Conservation (phyloP, 2,888 invertebrate genomes). For the Eristalis intricaria region DNA sequence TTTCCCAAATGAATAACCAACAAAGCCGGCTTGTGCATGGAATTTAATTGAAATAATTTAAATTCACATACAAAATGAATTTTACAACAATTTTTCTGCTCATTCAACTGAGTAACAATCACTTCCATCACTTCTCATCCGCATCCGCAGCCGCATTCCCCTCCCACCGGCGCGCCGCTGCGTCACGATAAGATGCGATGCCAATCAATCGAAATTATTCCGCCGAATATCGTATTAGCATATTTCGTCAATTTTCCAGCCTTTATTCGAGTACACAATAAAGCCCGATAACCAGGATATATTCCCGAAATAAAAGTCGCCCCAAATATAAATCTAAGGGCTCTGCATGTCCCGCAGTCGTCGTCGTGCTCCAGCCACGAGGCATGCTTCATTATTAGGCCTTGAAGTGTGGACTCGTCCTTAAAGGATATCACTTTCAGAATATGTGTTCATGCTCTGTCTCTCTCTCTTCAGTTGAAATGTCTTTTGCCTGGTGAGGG, state of each 20-base stretch:
- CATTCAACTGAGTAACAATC: conserved; percentile 60
- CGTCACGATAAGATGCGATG: conserved; percentile 39
- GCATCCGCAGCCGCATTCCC: neutral
- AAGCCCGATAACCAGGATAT: conserved; percentile 51
- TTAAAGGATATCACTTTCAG: conserved; percentile 50
- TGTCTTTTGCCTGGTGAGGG: neutral
- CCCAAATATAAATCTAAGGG: conserved; percentile 58
- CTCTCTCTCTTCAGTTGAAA: neutral
- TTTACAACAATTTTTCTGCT: conserved; percentile 47
- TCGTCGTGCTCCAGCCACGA: neutral
- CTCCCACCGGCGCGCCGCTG: neutral
- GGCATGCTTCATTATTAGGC: conserved; percentile 48
- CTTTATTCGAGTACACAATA: conserved; percentile 61
- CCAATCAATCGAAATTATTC: conserved; percentile 68
- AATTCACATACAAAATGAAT: conserved; percentile 46
- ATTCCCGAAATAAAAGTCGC: conserved; percentile 44
- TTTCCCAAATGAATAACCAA: neutral
- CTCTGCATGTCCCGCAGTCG: conserved; percentile 8
- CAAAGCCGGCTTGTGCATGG: neutral
- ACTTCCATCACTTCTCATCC: neutral
- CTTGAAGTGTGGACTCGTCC: conserved; percentile 27
- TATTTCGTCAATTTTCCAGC: conserved; percentile 62
- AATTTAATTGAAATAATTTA: conserved; percentile 44
- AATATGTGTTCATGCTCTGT: neutral
- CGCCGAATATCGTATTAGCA: conserved; percentile 67